A percentile compares a stretch with the other conserved stretches of the same genome.
Conservation (phyloP, 2,113 vertebrate genomes). For the Plotosus lineatus region DNA sequence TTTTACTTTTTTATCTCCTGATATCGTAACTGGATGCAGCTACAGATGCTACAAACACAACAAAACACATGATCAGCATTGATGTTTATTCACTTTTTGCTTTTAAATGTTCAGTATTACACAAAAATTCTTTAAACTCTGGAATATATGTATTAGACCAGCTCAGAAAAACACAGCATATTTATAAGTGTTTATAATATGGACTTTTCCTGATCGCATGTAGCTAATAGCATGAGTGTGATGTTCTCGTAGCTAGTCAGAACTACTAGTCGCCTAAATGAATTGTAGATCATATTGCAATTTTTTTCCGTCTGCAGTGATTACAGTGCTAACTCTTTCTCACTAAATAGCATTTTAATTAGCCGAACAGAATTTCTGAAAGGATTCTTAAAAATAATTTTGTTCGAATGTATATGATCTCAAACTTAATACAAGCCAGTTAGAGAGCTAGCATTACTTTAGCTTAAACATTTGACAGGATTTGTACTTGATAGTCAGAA, state of each 20-base stretch:
- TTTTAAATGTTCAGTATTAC: background rate
- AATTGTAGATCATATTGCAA: no score
- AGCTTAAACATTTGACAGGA: background rate
- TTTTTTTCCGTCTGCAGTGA: no score
- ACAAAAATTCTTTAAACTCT: background rate
- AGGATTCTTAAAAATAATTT: background rate
- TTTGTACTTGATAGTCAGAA: background rate
- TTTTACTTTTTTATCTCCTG: background rate
- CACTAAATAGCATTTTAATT: background rate
- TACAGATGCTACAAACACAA: background rate
- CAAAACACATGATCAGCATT: background rate
- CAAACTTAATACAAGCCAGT: background rate
- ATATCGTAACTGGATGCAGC: background rate
- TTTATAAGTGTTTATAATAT: background rate
- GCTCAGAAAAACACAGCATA: background rate
- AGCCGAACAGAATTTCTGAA: background rate
- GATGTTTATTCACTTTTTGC: background rate
- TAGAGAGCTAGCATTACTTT: background rate
- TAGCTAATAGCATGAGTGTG: background rate
- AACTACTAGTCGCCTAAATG: background rate
- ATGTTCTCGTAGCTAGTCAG: background rate
- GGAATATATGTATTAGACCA: background rate
- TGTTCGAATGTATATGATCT: background rate
- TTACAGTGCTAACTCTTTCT: background rate
- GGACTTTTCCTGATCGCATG: background rate